Base-by-base conservation (phyloP, 2,113 vertebrate genomes). In the Mustela lutreola region DNA sequence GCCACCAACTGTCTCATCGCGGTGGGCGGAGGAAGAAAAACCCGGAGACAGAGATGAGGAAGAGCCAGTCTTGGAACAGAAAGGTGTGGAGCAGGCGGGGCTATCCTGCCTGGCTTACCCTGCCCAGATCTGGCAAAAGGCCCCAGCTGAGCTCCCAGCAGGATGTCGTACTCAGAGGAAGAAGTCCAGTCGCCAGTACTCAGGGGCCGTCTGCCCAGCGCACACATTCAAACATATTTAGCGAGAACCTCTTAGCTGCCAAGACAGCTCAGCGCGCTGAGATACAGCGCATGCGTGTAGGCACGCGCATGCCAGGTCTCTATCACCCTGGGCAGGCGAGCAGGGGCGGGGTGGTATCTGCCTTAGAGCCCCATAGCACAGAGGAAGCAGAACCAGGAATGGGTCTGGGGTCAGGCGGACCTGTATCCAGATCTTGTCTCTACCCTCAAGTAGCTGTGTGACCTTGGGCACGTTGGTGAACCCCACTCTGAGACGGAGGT, bases 221-320 rank as follows among this genome's bases (percentile, higher is more conserved):
- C 11, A 4, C 4, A 42, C 33, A 65, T n/a, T 71, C 15, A 50
- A 14, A 96, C 92, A 42, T 45, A 53, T 48, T 75, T 80, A 48
- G 42, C 12, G 42, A 82, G 39, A 9, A 5, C 26, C 33, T 75
- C 21, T 42, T 31, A 33, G 19, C 7, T 11, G 16, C 65, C 50
- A 28, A 24, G 22, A 21, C n/a, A 19, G 28, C 42, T 50, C 36
- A 71, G n/a, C 2, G 24, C 39, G 31, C 62, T 71, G 31, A 63
- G 63, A 31, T 33, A 56, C 1, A 31, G 65, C 5, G 2, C 4
- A 18, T 6, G 11, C 1, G 0, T 5, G 9, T 4, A 4, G 8
- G 1, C 18, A 12, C 16, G 15, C 4, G 16, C 48, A 11, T 36
- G 11, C 12, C n/a, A 16, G 39, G 22, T 18, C 31, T 56, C 67